Evolutionary conservation across 2,888 invertebrate species (phyloP), one percentile per base, ranked within the genome.

Genomic region (Melitaea athalia): DNA sequence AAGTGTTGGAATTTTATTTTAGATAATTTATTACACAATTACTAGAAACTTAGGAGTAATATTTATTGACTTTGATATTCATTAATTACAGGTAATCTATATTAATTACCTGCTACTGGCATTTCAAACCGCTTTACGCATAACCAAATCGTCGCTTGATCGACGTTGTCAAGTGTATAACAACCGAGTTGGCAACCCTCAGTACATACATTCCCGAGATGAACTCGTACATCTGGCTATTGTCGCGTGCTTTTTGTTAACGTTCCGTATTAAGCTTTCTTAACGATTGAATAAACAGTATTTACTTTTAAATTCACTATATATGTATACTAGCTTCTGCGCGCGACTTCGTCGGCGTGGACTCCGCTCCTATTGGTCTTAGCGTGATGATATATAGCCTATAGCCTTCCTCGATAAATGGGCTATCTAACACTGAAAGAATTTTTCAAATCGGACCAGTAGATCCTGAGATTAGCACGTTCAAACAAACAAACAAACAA

Each of bases 161-260:
- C 73, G 76, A 78, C 75, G 77, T 77, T 77, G 78, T 81, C 80
- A 75, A 76, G 78, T 78, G 82, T 79, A 78, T 78, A 80, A 80
- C 81, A 81, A 81, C 77, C 80, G 80, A 79, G 82, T 85, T 86
- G 86, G 85, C 87, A 85, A 74, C 77, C 79, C 72, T 72, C 74
- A 76, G 78, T 77, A 77, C 80, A 83, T 77, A 77, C 80, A 83
- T 84, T 78, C 81, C 79, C 73, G 75, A 81, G 83, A 81, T 81
- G 77, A 77, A 82, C 80, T 75, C 80, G 84, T 86, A 85, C 88
- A 90, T 88, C 91, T 90, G 91, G 86, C 78, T 78, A 84, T 84
- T 81, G 81, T 81, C 84, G 81, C 80, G 77, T 79, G 75, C 81
- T 78, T 47, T 43, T 43, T 60, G 24, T 47, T 60, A 80, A 81